Evolutionary conservation across 2,113 vertebrate genomes (phyloP).

Genomic region (Thunnus thynnus): DNA sequence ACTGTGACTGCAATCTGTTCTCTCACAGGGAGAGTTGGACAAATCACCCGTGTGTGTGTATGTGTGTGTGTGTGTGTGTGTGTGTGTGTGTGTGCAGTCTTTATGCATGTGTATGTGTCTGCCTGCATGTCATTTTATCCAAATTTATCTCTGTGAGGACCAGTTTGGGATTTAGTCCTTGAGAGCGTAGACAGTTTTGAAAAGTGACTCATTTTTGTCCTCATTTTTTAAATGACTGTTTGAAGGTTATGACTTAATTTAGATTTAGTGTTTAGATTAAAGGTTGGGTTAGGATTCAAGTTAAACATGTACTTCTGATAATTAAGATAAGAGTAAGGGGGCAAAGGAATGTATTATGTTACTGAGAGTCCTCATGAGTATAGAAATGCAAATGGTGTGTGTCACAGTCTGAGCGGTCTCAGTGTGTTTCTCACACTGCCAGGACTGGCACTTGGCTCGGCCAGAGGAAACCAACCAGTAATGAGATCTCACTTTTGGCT

Average conservation of each 20-base stretch:
- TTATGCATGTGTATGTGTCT: not conserved
- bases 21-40: conserved; percentile 29
- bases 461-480: conserved; percentile 30
- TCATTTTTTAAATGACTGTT: no score
- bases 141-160: not conserved
- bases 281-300: no score
- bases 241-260: no score
- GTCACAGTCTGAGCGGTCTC: conserved; percentile 18
- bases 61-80: conserved; percentile 18
- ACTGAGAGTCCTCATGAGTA: not conserved
- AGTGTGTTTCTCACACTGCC: conserved; percentile 38
- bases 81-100: conserved; percentile 18
- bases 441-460: conserved; percentile 32
- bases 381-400: conserved; percentile 17
- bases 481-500: conserved; percentile 58
- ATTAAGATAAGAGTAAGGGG: not conserved
- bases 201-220: no score
- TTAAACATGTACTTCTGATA: not conserved
- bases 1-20: conserved; percentile 64
- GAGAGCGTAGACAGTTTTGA: no score
- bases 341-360: not conserved
- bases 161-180: no score
- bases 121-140: not conserved
- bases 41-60: not conserved
- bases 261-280: no score